These are phyloP conservation scores for Synergus laeviventris DNA, from an alignment of 2,888 invertebrate genomes.

Conservation along the genomic window DNA sequence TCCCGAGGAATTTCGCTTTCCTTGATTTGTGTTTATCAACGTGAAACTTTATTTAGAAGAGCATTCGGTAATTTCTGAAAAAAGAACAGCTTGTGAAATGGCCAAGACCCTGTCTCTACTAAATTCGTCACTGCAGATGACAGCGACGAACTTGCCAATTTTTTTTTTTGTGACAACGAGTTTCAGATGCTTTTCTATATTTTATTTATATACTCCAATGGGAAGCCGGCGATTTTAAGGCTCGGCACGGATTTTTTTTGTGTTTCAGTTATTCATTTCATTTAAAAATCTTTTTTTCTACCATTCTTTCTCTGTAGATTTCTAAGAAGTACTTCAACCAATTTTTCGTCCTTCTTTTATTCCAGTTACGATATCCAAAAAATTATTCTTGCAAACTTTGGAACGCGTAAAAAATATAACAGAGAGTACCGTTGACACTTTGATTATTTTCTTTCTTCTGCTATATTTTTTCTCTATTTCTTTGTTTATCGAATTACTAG, in stretches of 20 bases:
- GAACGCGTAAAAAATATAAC: no score
- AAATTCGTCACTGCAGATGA: constrained; percentile 24
- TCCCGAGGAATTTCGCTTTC: background rate
- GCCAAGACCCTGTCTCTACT: constrained; percentile 10
- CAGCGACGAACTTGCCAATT: constrained; percentile 15
- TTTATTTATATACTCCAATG: constrained; percentile 15
- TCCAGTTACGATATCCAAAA: no score
- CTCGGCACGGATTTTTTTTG: no score
- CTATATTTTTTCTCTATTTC: background rate
- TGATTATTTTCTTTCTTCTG: constrained; percentile 10
- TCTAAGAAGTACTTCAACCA: background rate
- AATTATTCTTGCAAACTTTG: no score
- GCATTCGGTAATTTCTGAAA: constrained; percentile 27
- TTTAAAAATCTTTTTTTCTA: no score
- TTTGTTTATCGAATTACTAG: no score
- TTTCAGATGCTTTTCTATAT: constrained; percentile 3
- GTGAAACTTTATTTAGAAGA: constrained; percentile 31
- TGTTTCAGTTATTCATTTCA: no score
- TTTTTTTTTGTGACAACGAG: constrained; percentile 20
- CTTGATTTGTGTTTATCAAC: background rate
- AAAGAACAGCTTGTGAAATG: background rate
- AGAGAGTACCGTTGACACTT: no score
- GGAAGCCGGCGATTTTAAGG: background rate
- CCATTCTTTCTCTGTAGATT: background rate
- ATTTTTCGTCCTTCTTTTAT: no score